phyloP scores from a whole-genome alignment of 2,888 invertebrate genomes.

The Dynastes grantii region DNA sequence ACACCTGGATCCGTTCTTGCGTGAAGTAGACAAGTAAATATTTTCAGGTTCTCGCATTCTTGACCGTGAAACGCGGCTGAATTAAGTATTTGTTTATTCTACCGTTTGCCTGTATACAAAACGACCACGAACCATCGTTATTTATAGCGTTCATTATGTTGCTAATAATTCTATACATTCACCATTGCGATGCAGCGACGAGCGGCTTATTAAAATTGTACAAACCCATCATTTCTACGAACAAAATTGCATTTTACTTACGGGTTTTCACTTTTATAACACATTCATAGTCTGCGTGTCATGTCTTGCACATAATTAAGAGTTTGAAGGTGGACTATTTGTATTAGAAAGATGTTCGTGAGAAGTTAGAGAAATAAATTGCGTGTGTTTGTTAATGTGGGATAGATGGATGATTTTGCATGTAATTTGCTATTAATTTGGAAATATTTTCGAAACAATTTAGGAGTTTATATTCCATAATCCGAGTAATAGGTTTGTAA shows the following conservation, averaged over 20 bases:
- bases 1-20: not conserved
- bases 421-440: too few relatives aligned
- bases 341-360: too few relatives aligned
- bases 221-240: not conserved
- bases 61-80: conserved; percentile 24
- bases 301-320: too few relatives aligned
- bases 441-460: too few relatives aligned
- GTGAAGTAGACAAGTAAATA: not conserved
- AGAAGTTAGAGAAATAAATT: too few relatives aligned
- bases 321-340: too few relatives aligned
- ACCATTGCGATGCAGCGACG: not conserved
- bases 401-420: too few relatives aligned
- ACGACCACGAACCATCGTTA: too few relatives aligned
- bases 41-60: conserved; percentile 16
- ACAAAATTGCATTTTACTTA: not conserved
- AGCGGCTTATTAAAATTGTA: not conserved
- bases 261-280: not conserved
- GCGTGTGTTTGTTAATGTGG: too few relatives aligned
- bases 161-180: not conserved
- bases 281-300: not conserved
- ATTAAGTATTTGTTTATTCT: conserved; percentile 12
- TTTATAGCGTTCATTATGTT: too few relatives aligned
- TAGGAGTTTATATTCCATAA: too few relatives aligned
- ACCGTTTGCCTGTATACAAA: not conserved
- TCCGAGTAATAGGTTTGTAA: too few relatives aligned